Evolutionary conservation across 2,113 vertebrate species (phyloP).

Genomic region (Formicarius rufipectus): DNA sequence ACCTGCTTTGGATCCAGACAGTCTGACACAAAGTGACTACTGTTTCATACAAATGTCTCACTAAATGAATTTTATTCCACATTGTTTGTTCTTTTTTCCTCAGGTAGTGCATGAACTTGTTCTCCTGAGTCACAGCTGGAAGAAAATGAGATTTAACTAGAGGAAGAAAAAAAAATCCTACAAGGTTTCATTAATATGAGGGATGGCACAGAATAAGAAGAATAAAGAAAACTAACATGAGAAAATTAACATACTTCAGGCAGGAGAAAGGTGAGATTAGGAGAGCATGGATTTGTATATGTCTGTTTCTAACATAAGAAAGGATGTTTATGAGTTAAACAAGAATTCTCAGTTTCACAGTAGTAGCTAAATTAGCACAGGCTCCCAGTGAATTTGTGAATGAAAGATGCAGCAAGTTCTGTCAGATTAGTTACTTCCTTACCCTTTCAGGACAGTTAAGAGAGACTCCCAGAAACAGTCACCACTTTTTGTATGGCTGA

Average conservation of each 20-base stretch:
- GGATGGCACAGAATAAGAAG: background rate
- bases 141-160: background rate
- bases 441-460: background rate
- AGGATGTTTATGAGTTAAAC: background rate
- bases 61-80: background rate
- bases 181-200: background rate
- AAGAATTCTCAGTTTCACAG: background rate
- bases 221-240: background rate
- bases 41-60: background rate
- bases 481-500: background rate
- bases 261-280: background rate
- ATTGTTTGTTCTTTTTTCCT: background rate
- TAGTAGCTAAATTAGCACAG: background rate
- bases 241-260: background rate
- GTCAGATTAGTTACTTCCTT: background rate
- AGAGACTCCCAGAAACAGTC: background rate
- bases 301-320: background rate
- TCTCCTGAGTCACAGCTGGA: background rate
- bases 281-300: background rate
- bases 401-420: background rate
- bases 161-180: background rate
- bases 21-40: background rate
- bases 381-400: background rate
- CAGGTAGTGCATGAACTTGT: background rate
- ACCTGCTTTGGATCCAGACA: background rate